Conservation (phyloP, 2,113 vertebrate species). For the Spilogale gracilis region DNA sequence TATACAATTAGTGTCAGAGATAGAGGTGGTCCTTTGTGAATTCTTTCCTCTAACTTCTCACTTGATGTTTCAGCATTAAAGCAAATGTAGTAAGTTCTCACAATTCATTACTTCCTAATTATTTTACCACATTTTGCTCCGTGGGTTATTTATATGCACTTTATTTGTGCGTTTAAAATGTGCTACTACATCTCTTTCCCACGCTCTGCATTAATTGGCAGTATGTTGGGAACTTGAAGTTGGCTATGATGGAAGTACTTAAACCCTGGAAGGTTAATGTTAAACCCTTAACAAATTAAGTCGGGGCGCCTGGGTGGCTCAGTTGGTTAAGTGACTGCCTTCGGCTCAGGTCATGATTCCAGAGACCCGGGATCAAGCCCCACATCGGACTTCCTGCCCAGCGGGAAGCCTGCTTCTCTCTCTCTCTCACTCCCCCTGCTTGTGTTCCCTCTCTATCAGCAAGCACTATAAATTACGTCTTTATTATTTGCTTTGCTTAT, state of each 20-base stretch:
- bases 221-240: not conserved
- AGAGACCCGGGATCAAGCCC: no score
- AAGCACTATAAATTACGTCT: not conserved
- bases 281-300: no score
- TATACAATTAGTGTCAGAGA: not conserved
- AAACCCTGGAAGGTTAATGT: not conserved
- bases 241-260: not conserved
- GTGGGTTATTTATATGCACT: not conserved
- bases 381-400: no score
- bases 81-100: not conserved
- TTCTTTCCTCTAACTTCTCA: not conserved
- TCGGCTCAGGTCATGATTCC: no score
- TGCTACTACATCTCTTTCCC: not conserved
- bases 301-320: no score
- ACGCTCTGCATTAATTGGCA: not conserved
- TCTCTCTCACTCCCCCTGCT: no score
- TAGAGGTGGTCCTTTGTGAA: not conserved
- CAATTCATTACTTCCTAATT: not conserved
- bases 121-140: not conserved
- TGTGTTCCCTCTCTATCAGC: not conserved
- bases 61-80: not conserved
- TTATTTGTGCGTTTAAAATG: not conserved
- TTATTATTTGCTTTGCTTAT: not conserved
- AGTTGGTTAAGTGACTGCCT: no score
- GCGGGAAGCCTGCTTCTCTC: no score